Percentiles rank a stretch among this genome's conserved stretches.
These are phyloP conservation scores for Myripristis jacobus DNA, from an alignment of 2,797 vertebrate species.

Conservation along the genomic window DNA sequence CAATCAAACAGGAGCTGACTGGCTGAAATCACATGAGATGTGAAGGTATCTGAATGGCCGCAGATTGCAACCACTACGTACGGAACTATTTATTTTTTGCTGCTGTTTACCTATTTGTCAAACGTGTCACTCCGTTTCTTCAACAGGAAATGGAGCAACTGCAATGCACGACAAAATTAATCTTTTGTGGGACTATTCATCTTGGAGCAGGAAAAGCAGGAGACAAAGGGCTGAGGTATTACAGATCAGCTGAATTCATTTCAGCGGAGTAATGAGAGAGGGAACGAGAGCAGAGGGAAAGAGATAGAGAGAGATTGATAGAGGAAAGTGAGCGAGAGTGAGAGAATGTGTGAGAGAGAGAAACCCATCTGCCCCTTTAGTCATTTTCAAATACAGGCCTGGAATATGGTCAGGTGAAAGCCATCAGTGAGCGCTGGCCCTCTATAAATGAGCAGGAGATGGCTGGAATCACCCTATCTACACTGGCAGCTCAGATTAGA, in stretches of 20 bases:
- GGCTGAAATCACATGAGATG: slow-evolving; percentile 26
- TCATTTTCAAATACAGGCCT: slow-evolving; percentile 58
- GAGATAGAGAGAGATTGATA: slow-evolving; percentile 11
- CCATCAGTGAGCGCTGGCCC: slow-evolving; percentile 19
- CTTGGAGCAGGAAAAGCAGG: slow-evolving; percentile 37
- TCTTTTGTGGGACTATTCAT: slow-evolving; percentile 55
- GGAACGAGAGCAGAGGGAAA: slow-evolving; percentile 15
- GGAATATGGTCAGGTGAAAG: slow-evolving; percentile 52
- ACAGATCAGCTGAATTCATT: slow-evolving; percentile 62
- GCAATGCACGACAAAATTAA: slow-evolving; percentile 34
- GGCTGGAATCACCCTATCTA: slow-evolving; percentile 55
- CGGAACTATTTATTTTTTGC: slow-evolving; percentile 26
- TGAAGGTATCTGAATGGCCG: slow-evolving; percentile 23
- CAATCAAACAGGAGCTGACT: slow-evolving; percentile 34
- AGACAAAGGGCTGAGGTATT: slow-evolving; percentile 66
- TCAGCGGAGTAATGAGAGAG: slow-evolving; percentile 44
- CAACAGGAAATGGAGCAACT: slow-evolving; percentile 44
- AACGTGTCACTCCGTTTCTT: slow-evolving; percentile 27
- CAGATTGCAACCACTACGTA: slow-evolving; percentile 11
- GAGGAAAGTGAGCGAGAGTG: slow-evolving; percentile 4
- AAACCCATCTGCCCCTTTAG: slow-evolving; percentile 43
- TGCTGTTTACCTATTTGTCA: slow-evolving; percentile 42
- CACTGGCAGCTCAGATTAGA: slow-evolving; percentile 52
- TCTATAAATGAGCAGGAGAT: slow-evolving; percentile 50
- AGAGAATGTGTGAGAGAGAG: slow-evolving; percentile 13